Percentiles rank a stretch among this genome's conserved stretches.
Conservation (phyloP, 2,888 invertebrate genomes). For the Epinotia brunnichana region DNA sequence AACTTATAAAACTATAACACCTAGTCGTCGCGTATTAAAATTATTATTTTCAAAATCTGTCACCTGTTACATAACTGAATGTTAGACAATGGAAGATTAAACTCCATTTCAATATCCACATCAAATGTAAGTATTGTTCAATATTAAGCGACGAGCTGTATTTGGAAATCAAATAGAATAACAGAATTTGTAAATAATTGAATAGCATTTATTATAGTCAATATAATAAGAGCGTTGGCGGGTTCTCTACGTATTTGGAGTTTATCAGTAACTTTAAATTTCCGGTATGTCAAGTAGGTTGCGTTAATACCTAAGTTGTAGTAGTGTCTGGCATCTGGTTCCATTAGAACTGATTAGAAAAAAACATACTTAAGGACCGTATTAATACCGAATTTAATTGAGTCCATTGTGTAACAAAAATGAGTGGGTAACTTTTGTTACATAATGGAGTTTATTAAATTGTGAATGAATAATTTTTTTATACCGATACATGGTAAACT, state of each 20-base stretch:
- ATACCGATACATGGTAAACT: neutral
- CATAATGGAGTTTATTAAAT: neutral
- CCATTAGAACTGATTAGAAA: neutral
- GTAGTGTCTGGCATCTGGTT: neutral
- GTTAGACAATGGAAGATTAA: neutral
- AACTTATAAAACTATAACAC: neutral
- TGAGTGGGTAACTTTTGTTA: neutral
- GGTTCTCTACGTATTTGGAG: neutral
- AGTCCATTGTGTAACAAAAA: no score
- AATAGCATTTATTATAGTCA: neutral
- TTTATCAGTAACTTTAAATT: neutral
- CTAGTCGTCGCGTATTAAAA: neutral
- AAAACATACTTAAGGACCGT: neutral
- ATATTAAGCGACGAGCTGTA: neutral
- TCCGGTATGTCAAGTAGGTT: no score
- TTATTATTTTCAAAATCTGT: neutral
- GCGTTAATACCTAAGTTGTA: no score
- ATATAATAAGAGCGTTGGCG: neutral
- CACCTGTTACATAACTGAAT: neutral
- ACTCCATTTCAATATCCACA: neutral
- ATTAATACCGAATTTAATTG: no score
- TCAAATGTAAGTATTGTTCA: neutral
- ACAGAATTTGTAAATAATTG: neutral
- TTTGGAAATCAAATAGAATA: neutral
- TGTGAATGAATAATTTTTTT: neutral